Base-by-base conservation (phyloP, 2,888 invertebrate species). In the Dilophus febrilis region DNA sequence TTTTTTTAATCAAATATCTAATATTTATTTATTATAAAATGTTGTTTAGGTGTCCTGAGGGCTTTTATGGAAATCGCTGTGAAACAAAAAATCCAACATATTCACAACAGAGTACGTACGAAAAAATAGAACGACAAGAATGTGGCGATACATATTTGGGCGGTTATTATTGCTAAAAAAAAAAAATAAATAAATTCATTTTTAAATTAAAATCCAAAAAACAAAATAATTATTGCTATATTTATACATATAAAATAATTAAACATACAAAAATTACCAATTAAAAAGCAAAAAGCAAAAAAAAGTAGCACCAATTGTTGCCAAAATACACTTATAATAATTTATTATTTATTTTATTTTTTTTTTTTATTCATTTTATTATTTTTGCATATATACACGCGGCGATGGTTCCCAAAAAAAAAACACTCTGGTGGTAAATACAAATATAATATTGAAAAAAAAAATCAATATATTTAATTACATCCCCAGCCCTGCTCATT, bases 81-180 rank as follows among this genome's bases (percentile, higher is more conserved):
- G 58, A 62, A 46, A 51, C 53, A 37, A 57, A 56, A 50, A 53
- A 54, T 50, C 52, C 53, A 48, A 55, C 49, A 49, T 50, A 50
- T 50, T 49, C 50, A 51, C 53, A 55, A 53, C 56, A 58, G 53
- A 60, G 62, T 63, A 63, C 56, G 62, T 63, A 61, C 59, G 55
- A 52, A 56, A 58, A 59, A 54, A 53, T 53, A 52, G 55, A 56
- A 52, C 44, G 45, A 40, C 54, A 56, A 52, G 56, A 58, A 57
- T 56, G 57, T 55, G 48, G 53, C 42, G 37, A 40, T 33, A 54
- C 54, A 52, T 59, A 47, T 57, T 56, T 52, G 48, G 62, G 61
- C 56, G 56, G 59, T 55, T 61, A 48, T 59, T 60, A 61, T 55
- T 62, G 62, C 59, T 63, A 61, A 60, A 62, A 60, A 57, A 60